Base-by-base conservation (phyloP, 2,888 invertebrate genomes). In the Chymomyza fuscimana region DNA sequence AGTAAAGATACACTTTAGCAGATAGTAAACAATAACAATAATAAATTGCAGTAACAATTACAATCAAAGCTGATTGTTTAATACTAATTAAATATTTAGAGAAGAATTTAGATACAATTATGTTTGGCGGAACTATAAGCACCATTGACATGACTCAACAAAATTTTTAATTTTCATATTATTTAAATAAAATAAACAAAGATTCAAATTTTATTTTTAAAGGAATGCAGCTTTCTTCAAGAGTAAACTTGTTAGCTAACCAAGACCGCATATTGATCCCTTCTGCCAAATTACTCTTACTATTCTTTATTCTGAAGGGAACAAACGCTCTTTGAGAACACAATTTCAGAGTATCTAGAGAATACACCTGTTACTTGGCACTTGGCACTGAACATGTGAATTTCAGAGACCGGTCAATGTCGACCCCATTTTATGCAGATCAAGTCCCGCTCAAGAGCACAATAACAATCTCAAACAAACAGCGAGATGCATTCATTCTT, bases 401-500 rank as follows among this genome's bases (percentile, higher is more conserved):
- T 19, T 54, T 76, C 81, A 74, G 77, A 85, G 80, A 82, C 73
- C 58, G 58, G 58, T 58, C 52, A 32, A 66, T 67, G 68, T 69
- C 81, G 85, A 86, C 84, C 87, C 84, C 82, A 83, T 73, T 87
- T 50, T 79, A 86, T 83, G 83, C 88, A 83, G 83, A 83, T 83
- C 83, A 83, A 83, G 87, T 86, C 83, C 88, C 84, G 88, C 83
- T 83, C 86, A 86, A 87, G 83, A 83, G 83, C 84, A 76, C 72
- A 77, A 67, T 68, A 25, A 58, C 22, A 58, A 51, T 22, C 58
- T 3, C 16, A 58, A 58, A 54, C 54, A 64, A 50, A 50, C 66
- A 22, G 70, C 69, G 65, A 71, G 54, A 61, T 69, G 32, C 15
- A 32, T 60, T 66, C 65, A 60, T 60, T 64, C 22, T 69, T 68